phyloP scores from a whole-genome alignment of 2,113 vertebrate species.

The Bubalus kerabau region DNA sequence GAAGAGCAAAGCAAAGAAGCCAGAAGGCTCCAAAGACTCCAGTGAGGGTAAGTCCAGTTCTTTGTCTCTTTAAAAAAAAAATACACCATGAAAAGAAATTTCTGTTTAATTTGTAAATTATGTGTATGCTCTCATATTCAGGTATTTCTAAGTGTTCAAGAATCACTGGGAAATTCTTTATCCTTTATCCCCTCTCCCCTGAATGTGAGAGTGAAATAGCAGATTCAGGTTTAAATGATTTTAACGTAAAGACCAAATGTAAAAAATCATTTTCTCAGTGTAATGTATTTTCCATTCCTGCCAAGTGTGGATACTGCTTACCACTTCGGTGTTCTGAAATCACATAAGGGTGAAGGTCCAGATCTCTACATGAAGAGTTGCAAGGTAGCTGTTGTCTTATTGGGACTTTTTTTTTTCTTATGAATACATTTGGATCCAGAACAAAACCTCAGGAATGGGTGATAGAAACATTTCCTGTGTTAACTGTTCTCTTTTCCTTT shows the following conservation, averaged over 20 bases:
- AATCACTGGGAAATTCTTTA: neutral
- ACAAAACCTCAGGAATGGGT: neutral
- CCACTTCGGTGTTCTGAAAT: neutral
- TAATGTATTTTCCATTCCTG: neutral
- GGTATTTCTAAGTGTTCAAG: neutral
- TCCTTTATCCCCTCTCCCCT: neutral
- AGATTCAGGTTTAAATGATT: slow-evolving; percentile 9
- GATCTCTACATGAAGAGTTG: neutral
- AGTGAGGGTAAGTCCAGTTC: slow-evolving; percentile 73
- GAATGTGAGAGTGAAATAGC: neutral
- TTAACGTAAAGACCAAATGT: neutral
- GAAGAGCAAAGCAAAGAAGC: slow-evolving; percentile 80
- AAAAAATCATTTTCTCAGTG: neutral
- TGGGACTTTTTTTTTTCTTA: neutral
- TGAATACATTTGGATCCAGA: neutral
- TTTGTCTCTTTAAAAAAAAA: neutral
- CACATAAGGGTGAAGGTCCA: neutral
- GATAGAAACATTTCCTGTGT: neutral
- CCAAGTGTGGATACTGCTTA: neutral
- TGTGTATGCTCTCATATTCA: neutral
- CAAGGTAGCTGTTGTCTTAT: neutral
- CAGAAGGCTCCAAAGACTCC: slow-evolving; percentile 70
- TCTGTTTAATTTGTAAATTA: slow-evolving; percentile 41
- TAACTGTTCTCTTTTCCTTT: neutral
- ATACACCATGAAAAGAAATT: neutral